A percentile compares a stretch with the other conserved stretches of the same genome.
phyloP scores from a whole-genome alignment of 2,888 invertebrate species.

The Cyclophora punctaria region DNA sequence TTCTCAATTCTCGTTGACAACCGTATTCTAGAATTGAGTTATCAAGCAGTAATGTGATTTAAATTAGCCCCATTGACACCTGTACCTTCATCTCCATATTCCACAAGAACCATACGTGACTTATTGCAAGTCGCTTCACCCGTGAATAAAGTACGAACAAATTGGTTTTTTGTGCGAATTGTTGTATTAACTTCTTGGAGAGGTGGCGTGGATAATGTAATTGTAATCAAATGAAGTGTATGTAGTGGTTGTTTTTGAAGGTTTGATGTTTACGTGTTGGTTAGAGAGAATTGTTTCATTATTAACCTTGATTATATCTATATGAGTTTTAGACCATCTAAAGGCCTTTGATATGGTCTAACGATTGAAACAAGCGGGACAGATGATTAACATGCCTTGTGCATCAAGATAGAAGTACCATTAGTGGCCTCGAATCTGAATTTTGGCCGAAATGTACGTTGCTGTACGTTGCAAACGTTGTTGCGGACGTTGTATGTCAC shows the following conservation, averaged over 20 bases:
- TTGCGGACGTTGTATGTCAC: too few relatives aligned
- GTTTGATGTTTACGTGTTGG: too few relatives aligned
- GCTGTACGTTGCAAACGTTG: too few relatives aligned
- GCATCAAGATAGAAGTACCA: too few relatives aligned
- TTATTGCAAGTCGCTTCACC: constrained; percentile 38
- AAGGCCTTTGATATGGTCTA: too few relatives aligned
- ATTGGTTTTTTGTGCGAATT: constrained; percentile 45
- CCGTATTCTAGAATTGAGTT: constrained; percentile 53
- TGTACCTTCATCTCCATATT: constrained; percentile 29
- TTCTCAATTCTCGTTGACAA: constrained; percentile 12
- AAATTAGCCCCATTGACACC: constrained; percentile 64
- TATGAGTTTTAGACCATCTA: too few relatives aligned
- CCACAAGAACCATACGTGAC: constrained; percentile 40
- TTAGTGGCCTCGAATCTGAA: too few relatives aligned
- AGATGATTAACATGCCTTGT: too few relatives aligned
- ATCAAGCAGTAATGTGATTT: constrained; percentile 65
- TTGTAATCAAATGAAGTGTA: neutral
- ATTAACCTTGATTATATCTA: too few relatives aligned
- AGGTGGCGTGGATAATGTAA: constrained; percentile 16
- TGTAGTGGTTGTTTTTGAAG: neutral
- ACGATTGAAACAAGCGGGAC: too few relatives aligned
- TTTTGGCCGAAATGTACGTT: too few relatives aligned
- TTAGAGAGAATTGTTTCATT: too few relatives aligned
- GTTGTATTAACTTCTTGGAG: constrained; percentile 24
- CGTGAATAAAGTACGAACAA: constrained; percentile 40